phyloP scores from a whole-genome alignment of 37 sponge, comb jelly and placozoan species.

The Ephydatia muelleri region DNA sequence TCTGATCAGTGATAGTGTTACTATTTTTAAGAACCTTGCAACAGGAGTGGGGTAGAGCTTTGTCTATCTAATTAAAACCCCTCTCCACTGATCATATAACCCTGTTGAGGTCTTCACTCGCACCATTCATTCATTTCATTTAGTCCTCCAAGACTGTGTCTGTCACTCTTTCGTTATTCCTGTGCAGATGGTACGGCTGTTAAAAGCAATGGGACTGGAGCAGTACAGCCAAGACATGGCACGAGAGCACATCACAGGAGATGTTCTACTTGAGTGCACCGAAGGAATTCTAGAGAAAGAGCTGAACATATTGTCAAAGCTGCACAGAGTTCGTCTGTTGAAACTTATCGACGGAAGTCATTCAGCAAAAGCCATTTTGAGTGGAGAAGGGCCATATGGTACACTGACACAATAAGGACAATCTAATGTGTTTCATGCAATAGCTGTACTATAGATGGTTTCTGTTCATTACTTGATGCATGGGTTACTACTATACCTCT shows the following conservation, averaged over 20 bases:
- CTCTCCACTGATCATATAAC: too few species aligned
- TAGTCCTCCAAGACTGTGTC: neutral
- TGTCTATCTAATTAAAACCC: too few species aligned
- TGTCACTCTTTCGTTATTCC: neutral
- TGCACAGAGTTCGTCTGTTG: neutral
- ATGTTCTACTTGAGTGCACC: neutral
- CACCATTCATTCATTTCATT: neutral
- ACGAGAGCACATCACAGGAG: neutral
- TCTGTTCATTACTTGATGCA: neutral
- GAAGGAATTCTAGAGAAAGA: neutral
- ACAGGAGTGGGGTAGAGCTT: too few species aligned
- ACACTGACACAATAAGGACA: neutral
- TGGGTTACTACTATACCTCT: too few species aligned
- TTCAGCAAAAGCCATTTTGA: neutral
- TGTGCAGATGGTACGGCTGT: neutral
- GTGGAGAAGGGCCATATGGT: neutral
- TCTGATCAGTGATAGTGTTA: too few species aligned
- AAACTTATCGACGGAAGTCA: neutral
- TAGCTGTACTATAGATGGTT: neutral
- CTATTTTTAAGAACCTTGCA: too few species aligned
- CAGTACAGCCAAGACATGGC: neutral
- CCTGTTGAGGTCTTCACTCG: neutral
- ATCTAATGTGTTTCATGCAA: neutral
- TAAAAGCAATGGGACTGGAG: neutral
- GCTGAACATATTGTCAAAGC: neutral